Evolutionary conservation across 2,797 vertebrate genomes (phyloP).

Genomic region (Microhierax caerulescens): DNA sequence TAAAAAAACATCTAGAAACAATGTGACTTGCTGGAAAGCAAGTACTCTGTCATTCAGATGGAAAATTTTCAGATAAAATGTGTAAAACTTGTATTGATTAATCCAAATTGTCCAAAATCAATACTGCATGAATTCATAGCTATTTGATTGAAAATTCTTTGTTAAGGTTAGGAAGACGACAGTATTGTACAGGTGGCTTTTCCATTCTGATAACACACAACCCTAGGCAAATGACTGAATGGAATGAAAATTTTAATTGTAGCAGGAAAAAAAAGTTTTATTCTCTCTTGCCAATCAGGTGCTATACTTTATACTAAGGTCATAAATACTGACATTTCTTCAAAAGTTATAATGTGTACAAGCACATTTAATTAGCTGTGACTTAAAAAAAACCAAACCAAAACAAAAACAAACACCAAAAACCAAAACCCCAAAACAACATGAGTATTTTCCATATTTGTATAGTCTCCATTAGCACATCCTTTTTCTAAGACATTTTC

Average conservation of each 20-base stretch:
- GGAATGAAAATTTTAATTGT: not conserved
- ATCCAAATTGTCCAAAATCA: not conserved
- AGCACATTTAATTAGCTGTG: not conserved
- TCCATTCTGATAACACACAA: not conserved
- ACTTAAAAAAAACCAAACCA: not conserved
- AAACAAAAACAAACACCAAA: not conserved
- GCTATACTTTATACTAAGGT: not conserved
- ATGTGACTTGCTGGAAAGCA: not conserved
- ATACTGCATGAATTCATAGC: not conserved
- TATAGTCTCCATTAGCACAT: not conserved
- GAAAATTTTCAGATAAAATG: not conserved
- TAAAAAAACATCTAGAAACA: not conserved
- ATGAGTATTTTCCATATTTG: not conserved
- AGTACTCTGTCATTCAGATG: not conserved
- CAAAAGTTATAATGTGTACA: not conserved
- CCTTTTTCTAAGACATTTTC: not conserved
- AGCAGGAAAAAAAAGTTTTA: not conserved
- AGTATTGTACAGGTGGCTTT: not conserved
- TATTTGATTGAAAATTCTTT: not conserved
- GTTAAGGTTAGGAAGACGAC: not conserved
- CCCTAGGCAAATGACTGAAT: not conserved
- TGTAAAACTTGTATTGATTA: not conserved
- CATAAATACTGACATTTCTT: not conserved
- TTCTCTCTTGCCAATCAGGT: not conserved
- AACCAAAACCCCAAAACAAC: rapidly evolving